Evolutionary conservation across 2,888 invertebrate species (phyloP).

Genomic region (Euproctis similis): DNA sequence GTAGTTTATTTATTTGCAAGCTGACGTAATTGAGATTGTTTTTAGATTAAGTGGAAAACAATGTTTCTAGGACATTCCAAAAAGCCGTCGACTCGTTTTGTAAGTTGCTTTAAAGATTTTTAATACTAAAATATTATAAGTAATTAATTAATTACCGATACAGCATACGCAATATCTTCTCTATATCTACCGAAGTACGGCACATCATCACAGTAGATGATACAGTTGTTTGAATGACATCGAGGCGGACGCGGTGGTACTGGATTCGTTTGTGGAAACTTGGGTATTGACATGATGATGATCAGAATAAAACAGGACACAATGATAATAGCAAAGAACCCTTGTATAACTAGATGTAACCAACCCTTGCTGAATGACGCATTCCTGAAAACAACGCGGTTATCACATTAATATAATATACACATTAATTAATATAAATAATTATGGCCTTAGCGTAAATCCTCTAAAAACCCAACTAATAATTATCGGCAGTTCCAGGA

Average conservation of each 20-base stretch:
- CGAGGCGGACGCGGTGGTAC: slow-evolving; percentile 5
- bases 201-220: slow-evolving; percentile 37
- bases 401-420: not conserved
- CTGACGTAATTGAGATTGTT: too few species aligned
- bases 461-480: too few species aligned
- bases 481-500: too few species aligned
- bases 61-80: too few species aligned
- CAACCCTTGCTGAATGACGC: slow-evolving; percentile 57
- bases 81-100: too few species aligned
- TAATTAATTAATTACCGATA: too few species aligned
- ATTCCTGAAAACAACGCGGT: slow-evolving; percentile 28
- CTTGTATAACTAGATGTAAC: slow-evolving; percentile 48
- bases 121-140: too few species aligned
- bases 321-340: slow-evolving; percentile 47
- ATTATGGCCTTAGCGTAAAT: too few species aligned
- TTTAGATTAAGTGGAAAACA: too few species aligned
- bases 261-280: slow-evolving; percentile 4
- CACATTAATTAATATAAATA: not conserved
- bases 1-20: too few species aligned
- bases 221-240: slow-evolving; percentile 35
- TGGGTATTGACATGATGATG: slow-evolving; percentile 38
- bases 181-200: slow-evolving; percentile 34
- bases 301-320: slow-evolving; percentile 55
- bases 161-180: slow-evolving; percentile 34
- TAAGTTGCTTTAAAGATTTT: too few species aligned